Evolutionary conservation across 2,113 vertebrate species (phyloP), one percentile per base, ranked within the genome.

Genomic region (Elephas maximus): DNA sequence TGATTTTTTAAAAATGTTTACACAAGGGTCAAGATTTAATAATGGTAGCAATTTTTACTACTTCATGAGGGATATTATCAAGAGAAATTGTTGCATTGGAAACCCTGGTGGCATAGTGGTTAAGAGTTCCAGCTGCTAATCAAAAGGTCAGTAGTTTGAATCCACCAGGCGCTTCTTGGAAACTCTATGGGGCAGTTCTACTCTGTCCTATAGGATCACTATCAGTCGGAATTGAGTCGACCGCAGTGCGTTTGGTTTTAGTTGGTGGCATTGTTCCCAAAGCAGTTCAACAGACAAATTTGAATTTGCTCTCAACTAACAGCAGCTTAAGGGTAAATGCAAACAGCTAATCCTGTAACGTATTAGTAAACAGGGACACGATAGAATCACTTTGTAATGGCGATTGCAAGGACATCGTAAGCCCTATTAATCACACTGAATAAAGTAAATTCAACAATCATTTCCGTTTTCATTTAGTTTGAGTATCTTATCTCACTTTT

Each of bases 401-500:
- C 15, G 86, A 94, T 98, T 96, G 96, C 94, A 95, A 65, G 57
- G 94, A 97, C 96, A 97, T 63, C 79, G 87, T 96, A 89, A 71
- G 69, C 62, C 60, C n/a, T 28, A 41, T 86, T 93, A 91, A 85
- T 77, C 24, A 62, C 84, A 92, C 1, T 14, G 14, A 78, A 98
- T 92, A 33, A 97, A 33, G 41, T 85, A 73, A 44, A 51, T 7
- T 14, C 53, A 96, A 99, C 98, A 99, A 97, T 99, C 99, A n/a
- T 99, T 99, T 98, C 99, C 99, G 98, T 99, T 99, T 90, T 99
- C 99, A 98, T 99, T 99, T 97, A 99, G 99, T 98, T 99, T 99
- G 44, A 99, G 98, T 90, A 99, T 98, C 69, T 99, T 96, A 99
- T 98, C 98, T 99, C 99, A 88, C 99, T 98, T 99, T 99, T 99